Conservation (phyloP, 1,140 invertebrate genomes). For the Neuroterus valhalla region DNA sequence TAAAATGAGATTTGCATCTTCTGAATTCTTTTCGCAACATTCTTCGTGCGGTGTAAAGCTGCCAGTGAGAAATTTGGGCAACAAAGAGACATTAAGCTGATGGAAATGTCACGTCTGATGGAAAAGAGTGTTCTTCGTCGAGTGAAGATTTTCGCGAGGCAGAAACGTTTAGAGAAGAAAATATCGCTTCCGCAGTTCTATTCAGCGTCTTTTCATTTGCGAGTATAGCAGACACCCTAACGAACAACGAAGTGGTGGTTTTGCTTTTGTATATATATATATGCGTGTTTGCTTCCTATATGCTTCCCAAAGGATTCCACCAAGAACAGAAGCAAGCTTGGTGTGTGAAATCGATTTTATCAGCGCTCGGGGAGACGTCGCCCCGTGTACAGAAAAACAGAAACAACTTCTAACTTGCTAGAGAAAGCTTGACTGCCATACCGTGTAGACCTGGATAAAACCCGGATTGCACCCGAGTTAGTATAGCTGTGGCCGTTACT, state of each 20-base stretch:
- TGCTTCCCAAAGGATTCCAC: slow-evolving; percentile 16
- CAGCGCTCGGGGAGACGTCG: slow-evolving; percentile 54
- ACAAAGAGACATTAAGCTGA: background rate
- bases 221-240: background rate
- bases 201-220: background rate
- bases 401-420: slow-evolving; percentile 53
- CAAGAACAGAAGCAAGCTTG: slow-evolving; percentile 30
- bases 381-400: slow-evolving; percentile 56
- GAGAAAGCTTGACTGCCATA: slow-evolving; percentile 34
- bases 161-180: background rate
- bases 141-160: no score
- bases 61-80: background rate
- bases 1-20: no score
- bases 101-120: background rate
- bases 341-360: slow-evolving; percentile 59
- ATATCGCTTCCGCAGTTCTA: background rate
- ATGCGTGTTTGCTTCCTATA: background rate
- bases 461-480: slow-evolving; percentile 39
- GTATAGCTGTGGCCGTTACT: slow-evolving; percentile 29
- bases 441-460: slow-evolving; percentile 44
- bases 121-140: no score
- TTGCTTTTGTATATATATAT: background rate
- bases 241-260: background rate
- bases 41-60: background rate
- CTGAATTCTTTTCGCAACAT: no score